Percentiles rank a stretch among this genome's conserved stretches.
phyloP scores from a whole-genome alignment of 2,113 vertebrate genomes.

The Falcunculus frontatus region DNA sequence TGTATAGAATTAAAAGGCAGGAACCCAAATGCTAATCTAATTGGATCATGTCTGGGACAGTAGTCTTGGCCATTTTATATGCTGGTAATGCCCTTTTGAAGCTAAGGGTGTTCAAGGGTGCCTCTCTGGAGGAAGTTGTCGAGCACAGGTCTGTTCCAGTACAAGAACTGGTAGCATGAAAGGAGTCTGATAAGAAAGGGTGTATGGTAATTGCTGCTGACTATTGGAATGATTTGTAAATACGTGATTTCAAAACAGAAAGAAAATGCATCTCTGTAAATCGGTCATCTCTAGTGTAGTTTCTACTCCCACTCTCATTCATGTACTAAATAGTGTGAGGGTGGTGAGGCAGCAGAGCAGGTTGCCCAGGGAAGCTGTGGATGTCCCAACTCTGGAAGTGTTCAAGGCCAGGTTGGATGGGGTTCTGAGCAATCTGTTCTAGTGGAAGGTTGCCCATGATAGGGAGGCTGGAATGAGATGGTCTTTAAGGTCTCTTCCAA shows the following conservation, averaged over 20 bases:
- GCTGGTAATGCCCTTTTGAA: neutral
- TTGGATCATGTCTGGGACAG: neutral
- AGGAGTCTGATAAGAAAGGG: neutral
- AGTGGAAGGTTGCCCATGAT: neutral
- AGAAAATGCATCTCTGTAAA: neutral
- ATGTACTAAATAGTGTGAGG: neutral
- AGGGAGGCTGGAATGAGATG: neutral
- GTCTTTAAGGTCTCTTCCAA: neutral
- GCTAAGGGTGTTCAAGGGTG: neutral
- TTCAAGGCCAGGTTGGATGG: neutral
- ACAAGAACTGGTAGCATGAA: neutral
- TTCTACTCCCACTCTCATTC: neutral
- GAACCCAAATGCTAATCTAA: neutral
- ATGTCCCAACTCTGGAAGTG: neutral
- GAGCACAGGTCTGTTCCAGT: neutral
- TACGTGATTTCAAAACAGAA: neutral
- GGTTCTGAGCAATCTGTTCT: neutral
- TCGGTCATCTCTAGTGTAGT: neutral
- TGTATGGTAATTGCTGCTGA: neutral
- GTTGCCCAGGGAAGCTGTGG: neutral
- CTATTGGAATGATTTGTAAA: neutral
- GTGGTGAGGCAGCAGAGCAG: neutral
- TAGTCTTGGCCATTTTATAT: neutral
- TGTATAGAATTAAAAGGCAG: neutral
- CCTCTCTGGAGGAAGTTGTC: neutral